Evolutionary conservation across 2,113 vertebrate species (phyloP), one percentile per base, ranked within the genome.

Genomic region (Lagopus muta): DNA sequence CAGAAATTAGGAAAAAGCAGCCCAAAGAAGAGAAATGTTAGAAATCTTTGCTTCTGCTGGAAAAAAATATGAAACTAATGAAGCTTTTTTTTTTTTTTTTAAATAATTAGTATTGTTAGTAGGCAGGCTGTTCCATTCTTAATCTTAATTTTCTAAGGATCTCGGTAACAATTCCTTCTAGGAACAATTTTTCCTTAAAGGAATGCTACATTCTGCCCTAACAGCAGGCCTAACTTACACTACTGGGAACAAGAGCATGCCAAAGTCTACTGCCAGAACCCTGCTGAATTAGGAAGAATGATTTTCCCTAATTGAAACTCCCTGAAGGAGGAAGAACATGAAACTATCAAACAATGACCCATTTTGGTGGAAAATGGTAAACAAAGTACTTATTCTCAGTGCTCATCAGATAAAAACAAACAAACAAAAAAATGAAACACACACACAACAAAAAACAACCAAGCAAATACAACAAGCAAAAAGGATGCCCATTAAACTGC

Each of bases 311-410:
- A 54, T 8, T 94, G 85, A 91, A 91, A 86, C 19, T 92, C 58
- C 48, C 57, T 0, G 0, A 78, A 82, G 83, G 65, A 90, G 67
- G 77, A 86, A 94, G 32, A 90, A 78, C 32, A 70, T 40, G n/a
- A 30, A 90, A 83, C 20, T 54, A 95, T 52, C 30, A 69, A 42
- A 87, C 67, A 74, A 65, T 94, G 58, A 84, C 38, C 7, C 28
- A 57, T 84, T 93, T 95, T 81, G 72, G 71, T 60, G 55, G 87
- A 91, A 94, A 94, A 17, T 32, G 83, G 54, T 70, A 92, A 94
- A 89, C 28, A 91, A 92, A 86, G 52, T 54, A 27, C 27, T 54
- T 77, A 75, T 69, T 70, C n/a, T 67, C 30, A 76, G 10, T 34
- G 34, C n/a, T 91, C 32, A 62, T 45, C 8, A 66, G 42, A 17